These are phyloP conservation scores for Gasteruption jaculator DNA, from an alignment of 2,888 invertebrate species.

Conservation along the genomic window DNA sequence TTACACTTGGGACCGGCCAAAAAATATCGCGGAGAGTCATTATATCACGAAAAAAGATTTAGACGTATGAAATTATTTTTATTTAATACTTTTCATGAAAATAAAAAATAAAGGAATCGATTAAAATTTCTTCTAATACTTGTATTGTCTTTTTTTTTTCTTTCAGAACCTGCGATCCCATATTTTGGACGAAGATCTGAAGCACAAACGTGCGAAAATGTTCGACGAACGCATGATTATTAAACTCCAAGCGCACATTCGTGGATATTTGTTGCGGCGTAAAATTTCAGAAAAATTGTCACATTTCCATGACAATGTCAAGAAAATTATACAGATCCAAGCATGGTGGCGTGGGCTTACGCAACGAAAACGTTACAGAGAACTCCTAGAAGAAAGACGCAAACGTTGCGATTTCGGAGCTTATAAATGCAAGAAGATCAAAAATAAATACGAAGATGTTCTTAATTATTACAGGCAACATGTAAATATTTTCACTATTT, in stretches of 20 bases:
- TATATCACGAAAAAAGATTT: conserved; percentile 40
- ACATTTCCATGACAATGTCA: conserved; percentile 51
- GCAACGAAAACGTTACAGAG: conserved; percentile 52
- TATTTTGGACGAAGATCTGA: too few relatives aligned
- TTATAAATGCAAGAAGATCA: conserved; percentile 44
- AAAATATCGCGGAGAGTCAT: conserved; percentile 31
- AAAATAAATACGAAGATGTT: conserved; percentile 44
- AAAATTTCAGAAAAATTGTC: conserved; percentile 49
- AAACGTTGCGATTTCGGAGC: conserved; percentile 53
- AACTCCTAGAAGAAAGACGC: conserved; percentile 51
- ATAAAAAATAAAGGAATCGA: conserved; percentile 47
- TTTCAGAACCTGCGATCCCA: too few relatives aligned
- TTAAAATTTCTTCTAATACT: conserved; percentile 28
- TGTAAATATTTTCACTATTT: conserved; percentile 40
- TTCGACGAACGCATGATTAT: conserved; percentile 44
- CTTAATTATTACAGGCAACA: conserved; percentile 56
- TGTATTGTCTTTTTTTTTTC: background rate
- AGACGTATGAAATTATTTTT: conserved; percentile 26
- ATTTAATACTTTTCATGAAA: background rate
- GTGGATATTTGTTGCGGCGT: conserved; percentile 60
- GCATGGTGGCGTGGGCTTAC: conserved; percentile 61
- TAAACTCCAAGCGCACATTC: conserved; percentile 59
- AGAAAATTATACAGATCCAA: conserved; percentile 56
- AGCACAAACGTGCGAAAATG: conserved; percentile 37
- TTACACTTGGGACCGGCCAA: conserved; percentile 42